A percentile compares a stretch with the other conserved stretches of the same genome.
Evolutionary conservation across 1,140 invertebrate species (phyloP).

Genomic region (Parasteatoda tepidariorum): DNA sequence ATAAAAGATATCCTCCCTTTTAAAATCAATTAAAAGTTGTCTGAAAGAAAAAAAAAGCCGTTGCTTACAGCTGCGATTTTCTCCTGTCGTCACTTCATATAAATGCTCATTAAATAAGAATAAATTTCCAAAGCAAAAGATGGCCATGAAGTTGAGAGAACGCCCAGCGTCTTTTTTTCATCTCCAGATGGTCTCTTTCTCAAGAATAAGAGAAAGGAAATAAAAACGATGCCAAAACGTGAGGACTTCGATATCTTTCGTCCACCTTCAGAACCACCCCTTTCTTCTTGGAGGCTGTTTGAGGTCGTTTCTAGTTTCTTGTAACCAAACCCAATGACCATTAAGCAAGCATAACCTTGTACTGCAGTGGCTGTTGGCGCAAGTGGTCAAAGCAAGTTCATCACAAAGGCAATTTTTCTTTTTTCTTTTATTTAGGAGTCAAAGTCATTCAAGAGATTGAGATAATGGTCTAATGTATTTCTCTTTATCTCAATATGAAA

Average conservation of each 20-base stretch:
- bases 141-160: constrained; percentile 1
- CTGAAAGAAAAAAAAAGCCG: not conserved
- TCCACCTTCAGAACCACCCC: constrained; percentile 10
- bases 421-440: too few species aligned
- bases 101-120: not conserved
- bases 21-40: not conserved
- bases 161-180: constrained; percentile 39
- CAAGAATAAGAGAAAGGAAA: not conserved
- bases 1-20: not conserved
- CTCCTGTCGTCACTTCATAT: not conserved
- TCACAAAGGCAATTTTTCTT: not conserved
- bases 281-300: constrained; percentile 9
- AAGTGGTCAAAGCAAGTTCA: constrained; percentile 29
- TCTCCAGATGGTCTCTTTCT: constrained; percentile 40
- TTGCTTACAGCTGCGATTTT: not conserved
- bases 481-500: too few species aligned
- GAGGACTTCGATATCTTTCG: constrained; percentile 7
- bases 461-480: too few species aligned
- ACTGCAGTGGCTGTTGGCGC: constrained; percentile 7
- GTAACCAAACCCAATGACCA: constrained; percentile 27
- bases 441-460: too few species aligned
- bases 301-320: constrained; percentile 36
- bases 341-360: constrained; percentile 30
- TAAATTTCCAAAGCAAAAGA: constrained; percentile 11
- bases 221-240: constrained; percentile 2